Base-by-base conservation (phyloP, 2,113 vertebrate genomes). In the Panurus biarmicus region DNA sequence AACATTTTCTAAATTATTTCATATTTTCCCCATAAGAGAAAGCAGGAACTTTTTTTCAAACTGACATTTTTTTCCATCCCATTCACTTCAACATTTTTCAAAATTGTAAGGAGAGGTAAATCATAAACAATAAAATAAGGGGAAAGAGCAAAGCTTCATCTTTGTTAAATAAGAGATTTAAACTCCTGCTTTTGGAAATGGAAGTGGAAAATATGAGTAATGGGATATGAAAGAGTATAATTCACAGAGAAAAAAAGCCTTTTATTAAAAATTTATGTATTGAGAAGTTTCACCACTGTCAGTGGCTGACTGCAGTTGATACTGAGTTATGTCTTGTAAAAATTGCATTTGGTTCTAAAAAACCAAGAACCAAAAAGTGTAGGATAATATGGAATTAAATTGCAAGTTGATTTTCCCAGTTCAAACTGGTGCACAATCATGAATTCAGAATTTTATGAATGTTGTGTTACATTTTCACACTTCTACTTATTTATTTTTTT, bases 341-440 rank as follows among this genome's bases (percentile, higher is more conserved):
- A 90, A 67, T 67, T 22, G 3, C 20, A 28, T 50, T 74, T 90
- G 87, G 3, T 61, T 81, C 18, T 66, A 6, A 62, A 71, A 76
- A 36, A 9, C 1, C 9, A n/a, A 40, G 47, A 81, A 22, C 8
- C 5, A 42, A 45, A 86, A 80, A 45, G 4, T 2, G 0, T 40
- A 38, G 31, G 45, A 64, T 44, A 65, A 38, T 42, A 56, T n/a
- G 28, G 10, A 73, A 84, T 89, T 11, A 45, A 85, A 28, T 2
- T 6, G 4, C 9, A 64, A 29, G 28, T 25, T 61, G 35, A n/a
- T 76, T 86, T 77, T 40, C 5, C 10, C 19, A 45, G 21, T 40
- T 73, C 44, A 65, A 74, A 51, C 3, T 51, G 14, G 11, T 33
- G 5, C 61, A n/a, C 28, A 22, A 12, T 65, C 5, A 18, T 14